Percentiles rank a stretch among this genome's conserved stretches.
phyloP scores from a whole-genome alignment of 2,888 invertebrate species.

The Carabus problematicus region DNA sequence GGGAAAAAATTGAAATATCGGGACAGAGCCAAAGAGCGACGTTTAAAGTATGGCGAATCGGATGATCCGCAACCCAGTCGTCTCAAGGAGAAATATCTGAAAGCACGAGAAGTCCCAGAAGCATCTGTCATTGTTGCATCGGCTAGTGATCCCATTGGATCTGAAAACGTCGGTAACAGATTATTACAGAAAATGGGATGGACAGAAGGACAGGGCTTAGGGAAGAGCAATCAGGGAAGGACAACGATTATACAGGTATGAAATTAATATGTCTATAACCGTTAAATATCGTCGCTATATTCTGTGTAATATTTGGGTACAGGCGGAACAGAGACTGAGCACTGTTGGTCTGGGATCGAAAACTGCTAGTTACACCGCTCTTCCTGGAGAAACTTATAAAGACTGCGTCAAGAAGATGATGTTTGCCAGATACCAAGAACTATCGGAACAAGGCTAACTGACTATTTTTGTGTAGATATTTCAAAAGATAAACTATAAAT shows the following conservation, averaged over 20 bases:
- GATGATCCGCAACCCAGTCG: constrained; percentile 78
- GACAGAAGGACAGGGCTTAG: constrained; percentile 96
- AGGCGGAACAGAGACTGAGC: constrained; percentile 64
- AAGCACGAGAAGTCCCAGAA: constrained; percentile 63
- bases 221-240: constrained; percentile 90
- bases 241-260: constrained; percentile 89
- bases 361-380: constrained; percentile 76
- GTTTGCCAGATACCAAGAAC: constrained; percentile 86
- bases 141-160: constrained; percentile 74
- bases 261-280: background rate
- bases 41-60: constrained; percentile 91
- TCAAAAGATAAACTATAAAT: constrained; percentile 1
- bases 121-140: constrained; percentile 61
- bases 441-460: constrained; percentile 67
- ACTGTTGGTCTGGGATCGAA: constrained; percentile 89
- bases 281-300: background rate
- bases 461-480: constrained; percentile 2
- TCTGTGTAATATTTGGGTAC: constrained; percentile 46
- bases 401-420: constrained; percentile 90
- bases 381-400: constrained; percentile 86
- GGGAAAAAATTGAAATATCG: constrained; percentile 67
- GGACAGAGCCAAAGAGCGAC: constrained; percentile 94
- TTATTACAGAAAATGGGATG: constrained; percentile 99
- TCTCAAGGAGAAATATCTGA: constrained; percentile 75
- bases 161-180: constrained; percentile 93